Base-by-base conservation (phyloP, 2,113 vertebrate species). In the Microtus ochrogaster region DNA sequence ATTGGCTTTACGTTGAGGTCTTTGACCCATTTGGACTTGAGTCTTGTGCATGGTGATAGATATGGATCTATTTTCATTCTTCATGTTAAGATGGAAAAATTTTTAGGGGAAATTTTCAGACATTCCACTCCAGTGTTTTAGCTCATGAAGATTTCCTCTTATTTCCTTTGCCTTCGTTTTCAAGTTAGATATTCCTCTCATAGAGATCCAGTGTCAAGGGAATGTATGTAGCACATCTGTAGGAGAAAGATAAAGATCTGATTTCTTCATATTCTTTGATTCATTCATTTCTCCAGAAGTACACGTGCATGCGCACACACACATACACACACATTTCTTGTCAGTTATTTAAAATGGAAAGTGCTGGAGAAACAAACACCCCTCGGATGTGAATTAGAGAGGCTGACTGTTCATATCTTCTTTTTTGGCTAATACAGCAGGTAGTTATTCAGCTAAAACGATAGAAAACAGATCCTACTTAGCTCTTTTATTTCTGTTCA, bases 331-430 rank as follows among this genome's bases (percentile, higher is more conserved):
- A 21, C 24, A 58, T n/a, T 68, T 5, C 74, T 70, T 95, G 68
- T 76, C 90, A 26, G 88, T 96, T 94, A 82, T 82, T 87, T 90
- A 41, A 97, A 92, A 92, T 78, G 92, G 61, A 77, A 84, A 93
- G 68, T 52, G 61, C 5, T 90, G 9, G 30, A 86, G n/a, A n/a
- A 58, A 21, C 41, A 44, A 44, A 76, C 70, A 76, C 74, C 11
- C 30, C 4, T 74, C 55, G 87, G 24, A 63, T 49, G 44, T 17
- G 21, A 36, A 12, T 86, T 28, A 73, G 55, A 36, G 4, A 73
- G 87, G 73, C 44, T 12, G 9, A 28, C 47, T 70, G 33, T 12
- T 47, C 86, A 1, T 95, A 44, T 74, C 93, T 74, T 61, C 72
- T 93, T 93, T 30, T 88, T 3, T 94, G 28, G 44, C 24, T 96